Percentiles rank a stretch among this genome's conserved stretches.
Conservation (phyloP, 2,797 vertebrate species). For the Masticophis lateralis region DNA sequence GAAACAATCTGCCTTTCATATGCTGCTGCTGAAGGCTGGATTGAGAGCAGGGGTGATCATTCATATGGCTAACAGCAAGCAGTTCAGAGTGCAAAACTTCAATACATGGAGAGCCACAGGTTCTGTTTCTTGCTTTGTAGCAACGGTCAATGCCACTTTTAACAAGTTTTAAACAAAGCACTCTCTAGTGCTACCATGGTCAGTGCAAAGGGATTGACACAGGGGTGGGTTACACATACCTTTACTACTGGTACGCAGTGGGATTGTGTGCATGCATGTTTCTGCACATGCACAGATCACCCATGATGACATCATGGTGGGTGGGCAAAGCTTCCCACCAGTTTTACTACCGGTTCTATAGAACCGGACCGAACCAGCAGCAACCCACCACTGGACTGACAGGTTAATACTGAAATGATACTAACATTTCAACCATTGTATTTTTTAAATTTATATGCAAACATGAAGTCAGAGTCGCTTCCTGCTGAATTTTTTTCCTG, state of each 20-base stretch:
- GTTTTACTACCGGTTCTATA: too few relatives aligned
- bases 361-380: too few relatives aligned
- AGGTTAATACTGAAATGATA: neutral
- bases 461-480: neutral
- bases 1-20: neutral
- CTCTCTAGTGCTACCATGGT: neutral
- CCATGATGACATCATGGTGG: too few relatives aligned
- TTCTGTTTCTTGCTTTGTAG: neutral
- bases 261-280: rapidly evolving
- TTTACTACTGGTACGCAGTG: too few relatives aligned
- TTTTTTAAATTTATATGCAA: neutral
- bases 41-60: neutral
- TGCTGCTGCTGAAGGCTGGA: neutral
- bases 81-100: neutral
- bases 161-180: neutral
- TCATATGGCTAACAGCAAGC: neutral
- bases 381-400: too few relatives aligned
- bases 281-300: too few relatives aligned
- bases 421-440: neutral
- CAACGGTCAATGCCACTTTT: neutral
- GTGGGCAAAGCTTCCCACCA: too few relatives aligned
- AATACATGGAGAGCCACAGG: neutral
- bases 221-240: too few relatives aligned
- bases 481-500: neutral
- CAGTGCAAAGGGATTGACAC: neutral